These are phyloP conservation scores for Miichthys miiuy DNA, from an alignment of 2,797 vertebrate species.

Conservation along the genomic window DNA sequence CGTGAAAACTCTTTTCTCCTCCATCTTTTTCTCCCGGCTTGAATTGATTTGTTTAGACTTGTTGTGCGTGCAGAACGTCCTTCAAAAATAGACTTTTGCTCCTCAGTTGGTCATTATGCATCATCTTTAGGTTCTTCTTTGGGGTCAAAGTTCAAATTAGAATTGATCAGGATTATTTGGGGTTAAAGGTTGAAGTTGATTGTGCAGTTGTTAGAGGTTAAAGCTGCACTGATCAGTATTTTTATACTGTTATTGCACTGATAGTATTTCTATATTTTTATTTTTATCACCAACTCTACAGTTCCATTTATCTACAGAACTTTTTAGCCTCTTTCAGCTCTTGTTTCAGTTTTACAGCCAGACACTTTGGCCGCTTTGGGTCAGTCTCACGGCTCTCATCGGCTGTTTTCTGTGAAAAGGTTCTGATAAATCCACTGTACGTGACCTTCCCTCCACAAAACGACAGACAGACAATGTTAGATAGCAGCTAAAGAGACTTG, in stretches of 20 bases:
- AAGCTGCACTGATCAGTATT: neutral
- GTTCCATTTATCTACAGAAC: neutral
- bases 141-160: neutral
- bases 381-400: neutral
- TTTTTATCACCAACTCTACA: neutral
- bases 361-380: too few relatives aligned
- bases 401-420: neutral
- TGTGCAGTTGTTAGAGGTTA: neutral
- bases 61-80: neutral
- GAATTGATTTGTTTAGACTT: conserved; percentile 19
- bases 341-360: neutral
- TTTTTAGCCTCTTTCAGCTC: neutral
- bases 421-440: neutral
- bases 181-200: neutral
- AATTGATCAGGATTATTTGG: neutral
- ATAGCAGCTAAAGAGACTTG: neutral
- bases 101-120: neutral
- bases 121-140: neutral
- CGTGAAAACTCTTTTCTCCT: neutral
- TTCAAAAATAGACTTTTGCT: neutral
- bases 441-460: neutral
- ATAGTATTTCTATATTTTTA: neutral
- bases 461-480: neutral
- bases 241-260: too few relatives aligned
- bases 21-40: conserved; percentile 12